Evolutionary conservation across 2,113 vertebrate genomes (phyloP), one percentile per base, ranked within the genome.

Genomic region (Antechinus flavipes): DNA sequence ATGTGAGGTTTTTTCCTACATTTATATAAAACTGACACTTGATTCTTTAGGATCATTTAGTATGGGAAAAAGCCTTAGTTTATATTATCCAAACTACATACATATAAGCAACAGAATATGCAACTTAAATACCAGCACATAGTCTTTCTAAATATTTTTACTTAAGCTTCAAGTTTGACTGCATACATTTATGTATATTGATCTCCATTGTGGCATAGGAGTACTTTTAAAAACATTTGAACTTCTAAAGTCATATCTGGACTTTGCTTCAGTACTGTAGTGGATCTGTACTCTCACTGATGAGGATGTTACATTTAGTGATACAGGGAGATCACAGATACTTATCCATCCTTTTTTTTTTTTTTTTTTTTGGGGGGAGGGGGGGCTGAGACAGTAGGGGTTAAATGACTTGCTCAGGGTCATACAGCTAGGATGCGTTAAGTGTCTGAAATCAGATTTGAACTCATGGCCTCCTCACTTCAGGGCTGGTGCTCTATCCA

Each of bases 61-160:
- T 25, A n/a, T 84, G 9, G 91, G 68, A 93, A 54, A 92, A 93
- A 89, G 58, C 84, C 58, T 93, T 94, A 84, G 47, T 95, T 93
- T 56, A 8, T 53, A 49, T 93, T 91, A 76, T 11, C 49, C 91
- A 90, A 94, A 90, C 6, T 35, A 95, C 50, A 52, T 52, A 52
- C 27, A 91, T 95, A 90, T n/a, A 54, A 30, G 94, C 50, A 84
- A 12, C 8, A 91, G 19, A 93, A 47, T 61, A 61, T 58, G 22
- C 93, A 25, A 12, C 42, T 50, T 50, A 5, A 25, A 26, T 22
- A 54, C 91, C 24, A 8, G 0, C 42, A 35, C 27, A 90, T 49
- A 50, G 46, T 23, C 2, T n/a, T 46, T 90, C 2, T 24, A 27
- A 47, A 50, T 47, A 90, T 50, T 90, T 90, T 27, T 50, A 90